Evolutionary conservation across 2,113 vertebrate species (phyloP).

Genomic region (Heptranchias perlo): DNA sequence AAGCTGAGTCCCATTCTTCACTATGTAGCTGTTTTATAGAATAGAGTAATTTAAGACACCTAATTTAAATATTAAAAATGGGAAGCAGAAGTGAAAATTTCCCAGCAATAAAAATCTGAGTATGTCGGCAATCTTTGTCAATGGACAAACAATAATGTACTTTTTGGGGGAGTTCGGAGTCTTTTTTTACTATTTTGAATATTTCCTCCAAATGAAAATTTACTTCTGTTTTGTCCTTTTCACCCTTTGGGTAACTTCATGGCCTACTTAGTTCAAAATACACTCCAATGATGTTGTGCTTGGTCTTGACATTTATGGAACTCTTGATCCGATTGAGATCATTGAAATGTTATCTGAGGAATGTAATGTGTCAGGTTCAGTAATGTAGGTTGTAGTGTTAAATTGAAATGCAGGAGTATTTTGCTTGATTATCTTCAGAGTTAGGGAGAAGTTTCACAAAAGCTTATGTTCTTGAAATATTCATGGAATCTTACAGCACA

Average conservation of each 20-base stretch:
- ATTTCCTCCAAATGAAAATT: background rate
- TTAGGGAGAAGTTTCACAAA: background rate
- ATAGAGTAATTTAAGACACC: background rate
- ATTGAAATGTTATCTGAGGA: background rate
- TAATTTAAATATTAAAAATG: slow-evolving; percentile 11
- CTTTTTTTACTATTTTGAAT: background rate
- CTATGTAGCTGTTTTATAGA: background rate
- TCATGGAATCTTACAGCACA: background rate
- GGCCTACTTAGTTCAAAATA: background rate
- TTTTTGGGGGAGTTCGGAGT: background rate
- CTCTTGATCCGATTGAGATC: background rate
- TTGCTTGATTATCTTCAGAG: background rate
- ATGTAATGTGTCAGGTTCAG: background rate
- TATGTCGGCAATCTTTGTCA: background rate
- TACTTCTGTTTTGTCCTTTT: too few relatives aligned
- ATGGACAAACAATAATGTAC: background rate
- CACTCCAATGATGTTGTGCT: background rate
- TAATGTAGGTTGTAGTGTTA: background rate
- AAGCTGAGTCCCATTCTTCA: background rate
- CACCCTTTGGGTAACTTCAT: background rate
- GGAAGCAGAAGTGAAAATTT: slow-evolving; percentile 31
- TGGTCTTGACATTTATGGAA: background rate
- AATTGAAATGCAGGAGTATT: background rate
- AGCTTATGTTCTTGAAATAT: background rate
- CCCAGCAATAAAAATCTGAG: background rate